Base-by-base conservation (phyloP, 2,888 invertebrate genomes). In the Conchocele bisecta region DNA sequence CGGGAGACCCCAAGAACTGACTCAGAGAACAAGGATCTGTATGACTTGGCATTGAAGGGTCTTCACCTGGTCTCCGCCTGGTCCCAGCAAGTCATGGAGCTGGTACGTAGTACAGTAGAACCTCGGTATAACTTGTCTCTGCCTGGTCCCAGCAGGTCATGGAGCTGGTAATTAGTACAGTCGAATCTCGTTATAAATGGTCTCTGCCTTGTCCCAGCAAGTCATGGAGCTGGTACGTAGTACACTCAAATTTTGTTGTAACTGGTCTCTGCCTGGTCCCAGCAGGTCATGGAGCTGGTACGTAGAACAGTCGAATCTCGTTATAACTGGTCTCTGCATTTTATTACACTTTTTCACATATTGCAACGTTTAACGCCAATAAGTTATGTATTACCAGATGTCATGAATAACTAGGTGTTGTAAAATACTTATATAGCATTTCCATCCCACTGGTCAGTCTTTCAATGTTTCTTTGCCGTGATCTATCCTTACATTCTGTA, bases 141-240 rank as follows among this genome's bases (percentile, higher is more conserved):
- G 96, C 97, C 75, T 99, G 99, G 99, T 99, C 98, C 20, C 96
- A 96, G 67, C 97, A 98, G 56, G 96, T 99, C 0, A 98, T 98
- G 0, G 98, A 98, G 92, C 92, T 98, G 85, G 91, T 92, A 82
- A 69, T 82, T 57, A 13, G 42, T 9, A 26, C 31, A 9, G 11
- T 44, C n/a, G 26, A n/a, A n/a, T n/a, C 20, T 48, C 15, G 3
- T 17, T n/a, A 39, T 39, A 17, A 39, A 93, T 99, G 56, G 93
- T 99, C 9, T 39, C n/a, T 4, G 4, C 39, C 39, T 17, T 39
- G 11, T 15, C 1, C 20, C 11, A 22, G n/a, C n/a, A n/a, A n/a
- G n/a, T n/a, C n/a, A n/a, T n/a, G n/a, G n/a, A n/a, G n/a, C n/a
- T n/a, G n/a, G n/a, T n/a, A n/a, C n/a, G n/a, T n/a, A n/a, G n/a